These are phyloP conservation scores for Calonectris borealis DNA, from an alignment of 2,113 vertebrate genomes.

Conservation along the genomic window DNA sequence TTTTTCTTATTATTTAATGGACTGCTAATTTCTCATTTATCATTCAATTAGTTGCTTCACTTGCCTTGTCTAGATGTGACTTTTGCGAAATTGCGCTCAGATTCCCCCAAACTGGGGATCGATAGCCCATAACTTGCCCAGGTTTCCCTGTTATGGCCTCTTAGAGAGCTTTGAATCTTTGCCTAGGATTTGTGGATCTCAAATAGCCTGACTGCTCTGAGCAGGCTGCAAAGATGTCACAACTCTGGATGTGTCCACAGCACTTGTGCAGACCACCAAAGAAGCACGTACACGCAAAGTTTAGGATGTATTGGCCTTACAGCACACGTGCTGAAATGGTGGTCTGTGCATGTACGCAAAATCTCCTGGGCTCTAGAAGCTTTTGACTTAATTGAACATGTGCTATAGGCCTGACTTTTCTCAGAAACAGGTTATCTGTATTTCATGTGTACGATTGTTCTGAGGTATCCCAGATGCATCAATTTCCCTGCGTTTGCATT, in stretches of 20 bases:
- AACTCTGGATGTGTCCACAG: background rate
- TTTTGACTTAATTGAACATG: constrained; percentile 10
- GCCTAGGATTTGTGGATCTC: background rate
- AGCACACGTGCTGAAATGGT: background rate
- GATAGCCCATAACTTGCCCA: accelerated
- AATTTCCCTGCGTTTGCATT: background rate
- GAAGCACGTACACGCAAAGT: accelerated
- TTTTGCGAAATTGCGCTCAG: background rate
- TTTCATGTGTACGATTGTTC: background rate
- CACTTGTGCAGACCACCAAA: background rate
- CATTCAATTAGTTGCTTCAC: background rate
- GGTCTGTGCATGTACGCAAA: background rate
- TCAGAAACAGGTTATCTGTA: constrained; percentile 50
- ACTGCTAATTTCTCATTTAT: background rate
- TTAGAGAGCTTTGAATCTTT: background rate
- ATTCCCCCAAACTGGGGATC: background rate
- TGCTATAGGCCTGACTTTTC: constrained; percentile 26
- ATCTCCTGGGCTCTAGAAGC: constrained; percentile 14
- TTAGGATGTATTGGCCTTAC: background rate
- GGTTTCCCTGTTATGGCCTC: background rate
- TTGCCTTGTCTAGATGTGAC: background rate
- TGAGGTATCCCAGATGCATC: constrained; percentile 46
- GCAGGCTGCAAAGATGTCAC: background rate
- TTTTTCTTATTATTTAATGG: background rate
- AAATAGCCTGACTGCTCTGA: background rate